Evolutionary conservation across 2,888 invertebrate genomes (phyloP).

Genomic region (Pseudococcus longispinus): DNA sequence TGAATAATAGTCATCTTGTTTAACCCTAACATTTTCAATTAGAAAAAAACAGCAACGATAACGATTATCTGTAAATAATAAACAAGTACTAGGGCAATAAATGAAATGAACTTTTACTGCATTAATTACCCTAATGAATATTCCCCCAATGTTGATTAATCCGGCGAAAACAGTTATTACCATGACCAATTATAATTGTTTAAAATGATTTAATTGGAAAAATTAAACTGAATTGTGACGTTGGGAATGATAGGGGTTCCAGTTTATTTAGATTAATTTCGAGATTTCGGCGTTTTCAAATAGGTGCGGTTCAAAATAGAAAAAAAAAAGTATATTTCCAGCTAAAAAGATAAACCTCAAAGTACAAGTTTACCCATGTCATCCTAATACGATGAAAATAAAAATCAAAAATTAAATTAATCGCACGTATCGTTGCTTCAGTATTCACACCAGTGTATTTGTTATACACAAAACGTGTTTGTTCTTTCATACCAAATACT

Average conservation of each 20-base stretch:
- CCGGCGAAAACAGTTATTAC: background rate
- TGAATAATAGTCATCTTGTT: background rate
- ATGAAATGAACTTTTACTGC: too few species aligned
- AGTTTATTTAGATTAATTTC: background rate
- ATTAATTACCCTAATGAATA: background rate
- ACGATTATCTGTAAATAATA: background rate
- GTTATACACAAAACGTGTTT: background rate
- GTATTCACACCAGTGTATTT: background rate
- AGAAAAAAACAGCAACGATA: background rate
- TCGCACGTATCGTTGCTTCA: background rate
- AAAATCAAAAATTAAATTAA: background rate
- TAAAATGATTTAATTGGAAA: background rate
- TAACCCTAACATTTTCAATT: background rate
- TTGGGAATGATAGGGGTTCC: background rate
- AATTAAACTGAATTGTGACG: background rate
- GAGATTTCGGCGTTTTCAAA: background rate
- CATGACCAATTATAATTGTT: background rate
- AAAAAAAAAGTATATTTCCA: background rate
- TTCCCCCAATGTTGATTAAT: background rate
- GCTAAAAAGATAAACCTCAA: too few species aligned
- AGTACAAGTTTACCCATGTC: background rate
- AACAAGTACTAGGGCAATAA: too few species aligned
- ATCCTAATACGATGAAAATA: background rate
- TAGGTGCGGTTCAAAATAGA: too few species aligned
- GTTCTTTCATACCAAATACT: background rate